Conservation (phyloP, 2,888 invertebrate species). For the Pristionchus maxplancki region DNA sequence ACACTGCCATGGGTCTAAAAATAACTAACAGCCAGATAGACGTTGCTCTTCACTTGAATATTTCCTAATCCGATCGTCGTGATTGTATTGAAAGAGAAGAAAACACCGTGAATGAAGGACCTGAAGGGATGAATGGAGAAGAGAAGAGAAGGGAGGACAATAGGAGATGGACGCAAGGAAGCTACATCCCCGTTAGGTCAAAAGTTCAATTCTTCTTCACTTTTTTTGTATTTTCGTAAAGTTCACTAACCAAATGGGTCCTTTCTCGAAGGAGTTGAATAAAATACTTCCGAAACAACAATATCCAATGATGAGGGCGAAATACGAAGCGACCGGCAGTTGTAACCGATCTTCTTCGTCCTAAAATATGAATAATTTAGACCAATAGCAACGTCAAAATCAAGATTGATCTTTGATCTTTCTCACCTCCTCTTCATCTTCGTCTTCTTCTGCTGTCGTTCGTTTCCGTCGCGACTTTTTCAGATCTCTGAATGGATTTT, state of each 20-base stretch:
- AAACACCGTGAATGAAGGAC: slow-evolving; percentile 78
- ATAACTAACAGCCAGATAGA: slow-evolving; percentile 23
- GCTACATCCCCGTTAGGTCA: neutral
- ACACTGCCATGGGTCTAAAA: too few species aligned
- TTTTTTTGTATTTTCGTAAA: neutral
- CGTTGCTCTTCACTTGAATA: slow-evolving; percentile 72
- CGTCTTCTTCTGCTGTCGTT: slow-evolving; percentile 41
- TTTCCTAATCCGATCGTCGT: slow-evolving; percentile 78
- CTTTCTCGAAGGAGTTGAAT: slow-evolving; percentile 76
- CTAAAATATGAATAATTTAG: slow-evolving; percentile 1
- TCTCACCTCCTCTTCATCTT: slow-evolving; percentile 58
- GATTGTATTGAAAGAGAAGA: slow-evolving; percentile 78
- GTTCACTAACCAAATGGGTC: slow-evolving; percentile 71
- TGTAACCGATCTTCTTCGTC: slow-evolving; percentile 70
- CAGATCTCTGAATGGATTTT: slow-evolving; percentile 61
- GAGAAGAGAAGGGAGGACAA: neutral
- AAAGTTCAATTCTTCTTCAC: neutral
- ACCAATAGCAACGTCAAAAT: too few species aligned
- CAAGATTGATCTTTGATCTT: neutral
- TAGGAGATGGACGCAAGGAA: neutral
- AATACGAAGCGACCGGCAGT: slow-evolving; percentile 77
- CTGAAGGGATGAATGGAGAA: slow-evolving; percentile 58
- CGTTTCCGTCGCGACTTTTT: slow-evolving; percentile 58
- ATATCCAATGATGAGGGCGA: slow-evolving; percentile 77
- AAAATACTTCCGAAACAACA: slow-evolving; percentile 75